Percentiles rank a stretch among this genome's conserved stretches.
Conservation (phyloP, 2,113 vertebrate species). For the Hystrix cristata region DNA sequence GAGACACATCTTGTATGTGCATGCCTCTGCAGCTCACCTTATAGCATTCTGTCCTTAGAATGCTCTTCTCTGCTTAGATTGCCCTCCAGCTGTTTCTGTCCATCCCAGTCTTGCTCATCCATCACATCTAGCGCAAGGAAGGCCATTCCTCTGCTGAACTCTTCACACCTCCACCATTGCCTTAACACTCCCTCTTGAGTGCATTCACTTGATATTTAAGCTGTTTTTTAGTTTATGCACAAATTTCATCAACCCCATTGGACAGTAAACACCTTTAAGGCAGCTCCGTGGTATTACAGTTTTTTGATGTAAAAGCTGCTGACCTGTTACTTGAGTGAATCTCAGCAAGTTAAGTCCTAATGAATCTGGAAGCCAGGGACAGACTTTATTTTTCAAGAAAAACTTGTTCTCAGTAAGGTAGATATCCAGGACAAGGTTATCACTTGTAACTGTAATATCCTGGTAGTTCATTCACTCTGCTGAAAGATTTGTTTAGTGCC, state of each 20-base stretch:
- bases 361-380: neutral
- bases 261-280: neutral
- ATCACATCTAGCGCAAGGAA: neutral
- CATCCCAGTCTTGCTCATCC: neutral
- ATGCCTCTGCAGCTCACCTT: neutral
- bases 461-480: neutral
- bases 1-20: neutral
- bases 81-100: neutral
- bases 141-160: neutral
- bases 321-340: constrained; percentile 9
- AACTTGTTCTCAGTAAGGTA: neutral
- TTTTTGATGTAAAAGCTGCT: neutral
- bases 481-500: neutral
- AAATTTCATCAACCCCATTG: neutral
- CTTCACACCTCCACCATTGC: neutral
- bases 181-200: neutral
- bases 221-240: constrained; percentile 7
- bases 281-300: neutral
- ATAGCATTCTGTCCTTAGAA: neutral
- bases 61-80: neutral
- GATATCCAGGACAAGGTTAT: neutral
- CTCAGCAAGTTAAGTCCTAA: neutral
- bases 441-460: neutral
- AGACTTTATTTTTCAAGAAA: constrained; percentile 18
- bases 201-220: neutral